Base-by-base conservation (phyloP, 2,113 vertebrate genomes). In the Pheucticus melanocephalus region DNA sequence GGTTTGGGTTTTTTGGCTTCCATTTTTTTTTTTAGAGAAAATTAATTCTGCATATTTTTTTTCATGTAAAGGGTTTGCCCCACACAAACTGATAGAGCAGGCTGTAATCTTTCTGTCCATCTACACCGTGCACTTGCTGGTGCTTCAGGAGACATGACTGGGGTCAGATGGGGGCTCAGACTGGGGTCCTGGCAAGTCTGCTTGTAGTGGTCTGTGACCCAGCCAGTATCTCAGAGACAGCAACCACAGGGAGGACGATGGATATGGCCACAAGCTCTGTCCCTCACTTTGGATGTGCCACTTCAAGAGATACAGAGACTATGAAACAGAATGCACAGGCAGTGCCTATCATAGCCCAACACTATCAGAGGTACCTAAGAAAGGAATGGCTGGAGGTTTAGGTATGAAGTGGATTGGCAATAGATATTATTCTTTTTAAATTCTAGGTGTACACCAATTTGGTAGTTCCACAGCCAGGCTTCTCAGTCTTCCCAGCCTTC, bases 231-330 rank as follows among this genome's bases (percentile, higher is more conserved):
- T 42, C 28, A 39, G 30, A 35, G 12, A 56, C 24, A 75, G 12
- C n/a, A 35, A 0, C 15, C 9, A 15, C 6, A 25, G 24, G 3
- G 17, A 25, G 12, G 17, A 33, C 0, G 5, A 12, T 4, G 3
- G 40, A 50, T 80, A 53, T 15, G 21, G 18, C 30, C 24, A 21
- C 18, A 7, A 1, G 8, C 28, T 56, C 65, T 56, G 23, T 5
- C 45, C 23, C 45, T 44, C 5, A 7, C 6, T 80, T 54, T 18
- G 37, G 9, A 33, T 47, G 21, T 39, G 40, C 24, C 28, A 7
- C 73, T 69, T 68, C 24, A 27, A 51, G 14, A 75, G 61, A 27
- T 15, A 11, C 15, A 19, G 14, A 14, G 56, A 51, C 37, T 39
- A 15, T 8, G 9, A 57, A 51, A 30, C 8, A 2, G 12, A 39